Percentiles rank a stretch among this genome's conserved stretches.
These are phyloP conservation scores for Amphipoea oculea DNA, from an alignment of 2,888 invertebrate genomes.

Conservation along the genomic window DNA sequence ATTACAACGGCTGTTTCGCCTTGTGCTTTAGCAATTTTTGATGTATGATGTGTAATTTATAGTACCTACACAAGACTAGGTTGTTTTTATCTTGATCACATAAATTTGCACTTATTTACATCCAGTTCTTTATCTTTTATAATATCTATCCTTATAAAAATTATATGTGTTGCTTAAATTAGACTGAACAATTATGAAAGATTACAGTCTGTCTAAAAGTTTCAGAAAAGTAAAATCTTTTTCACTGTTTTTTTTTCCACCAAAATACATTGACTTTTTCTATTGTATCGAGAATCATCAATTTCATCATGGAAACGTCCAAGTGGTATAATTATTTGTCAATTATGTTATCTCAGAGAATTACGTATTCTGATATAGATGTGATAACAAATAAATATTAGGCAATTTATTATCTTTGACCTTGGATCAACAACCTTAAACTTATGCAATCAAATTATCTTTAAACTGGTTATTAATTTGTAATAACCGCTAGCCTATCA, in stretches of 20 bases:
- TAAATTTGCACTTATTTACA: not conserved
- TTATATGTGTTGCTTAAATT: not conserved
- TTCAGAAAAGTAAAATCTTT: not conserved
- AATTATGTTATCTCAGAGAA: slow-evolving; percentile 11
- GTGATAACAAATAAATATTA: slow-evolving; percentile 30
- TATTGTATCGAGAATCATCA: not conserved
- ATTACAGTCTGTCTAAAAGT: not conserved
- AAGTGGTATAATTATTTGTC: not conserved
- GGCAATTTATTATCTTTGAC: slow-evolving; percentile 26
- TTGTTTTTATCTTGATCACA: not conserved
- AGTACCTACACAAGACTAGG: not conserved
- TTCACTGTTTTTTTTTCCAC: too few relatives aligned
- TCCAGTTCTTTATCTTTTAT: not conserved
- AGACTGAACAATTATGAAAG: not conserved
- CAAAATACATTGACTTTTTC: too few relatives aligned
- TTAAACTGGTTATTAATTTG: not conserved
- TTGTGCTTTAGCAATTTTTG: not conserved
- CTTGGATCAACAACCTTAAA: slow-evolving; percentile 30
- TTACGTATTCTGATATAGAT: slow-evolving; percentile 7
- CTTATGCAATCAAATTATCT: slow-evolving; percentile 19
- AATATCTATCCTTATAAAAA: not conserved
- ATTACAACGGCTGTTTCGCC: not conserved
- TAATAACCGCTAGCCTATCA: slow-evolving; percentile 13
- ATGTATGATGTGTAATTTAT: not conserved
- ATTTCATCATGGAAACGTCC: not conserved